Conservation (phyloP, 2,113 vertebrate genomes). For the Petrocephalus microphthalmus region DNA sequence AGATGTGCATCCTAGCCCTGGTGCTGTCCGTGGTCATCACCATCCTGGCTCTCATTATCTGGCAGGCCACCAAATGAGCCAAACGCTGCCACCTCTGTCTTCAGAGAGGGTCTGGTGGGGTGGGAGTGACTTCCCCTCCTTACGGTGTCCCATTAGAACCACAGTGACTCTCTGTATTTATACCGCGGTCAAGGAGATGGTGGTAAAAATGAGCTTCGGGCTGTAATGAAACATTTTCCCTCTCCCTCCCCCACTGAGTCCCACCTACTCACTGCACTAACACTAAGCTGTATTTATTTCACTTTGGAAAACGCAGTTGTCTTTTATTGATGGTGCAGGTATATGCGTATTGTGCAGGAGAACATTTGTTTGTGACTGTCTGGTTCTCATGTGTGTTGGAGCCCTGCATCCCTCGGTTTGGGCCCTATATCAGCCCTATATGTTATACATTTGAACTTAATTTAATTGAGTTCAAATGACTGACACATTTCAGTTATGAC, state of each 20-base stretch:
- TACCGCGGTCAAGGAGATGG: background rate
- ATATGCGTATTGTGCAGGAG: background rate
- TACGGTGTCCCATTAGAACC: background rate
- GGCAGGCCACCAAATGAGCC: conserved; percentile 55
- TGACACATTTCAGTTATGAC: background rate
- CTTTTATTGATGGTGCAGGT: conserved; percentile 15
- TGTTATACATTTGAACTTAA: background rate
- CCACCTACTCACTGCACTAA: conserved; percentile 15
- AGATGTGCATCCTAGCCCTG: conserved; percentile 80
- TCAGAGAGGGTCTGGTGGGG: background rate
- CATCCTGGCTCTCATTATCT: conserved; percentile 71
- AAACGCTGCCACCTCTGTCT: background rate
- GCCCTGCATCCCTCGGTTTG: background rate
- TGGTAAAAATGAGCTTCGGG: background rate
- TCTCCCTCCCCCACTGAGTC: background rate
- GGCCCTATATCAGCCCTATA: background rate
- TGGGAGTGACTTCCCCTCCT: background rate
- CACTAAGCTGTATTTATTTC: conserved; percentile 7
- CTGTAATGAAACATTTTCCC: conserved; percentile 1
- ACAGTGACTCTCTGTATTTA: background rate
- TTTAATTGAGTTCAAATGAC: background rate
- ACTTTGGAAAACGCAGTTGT: conserved; percentile 7
- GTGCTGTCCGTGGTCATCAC: conserved; percentile 62
- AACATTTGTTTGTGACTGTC: background rate
- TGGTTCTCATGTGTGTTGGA: background rate